phyloP scores from a whole-genome alignment of 2,888 invertebrate species.

The Epinotia bilunana region DNA sequence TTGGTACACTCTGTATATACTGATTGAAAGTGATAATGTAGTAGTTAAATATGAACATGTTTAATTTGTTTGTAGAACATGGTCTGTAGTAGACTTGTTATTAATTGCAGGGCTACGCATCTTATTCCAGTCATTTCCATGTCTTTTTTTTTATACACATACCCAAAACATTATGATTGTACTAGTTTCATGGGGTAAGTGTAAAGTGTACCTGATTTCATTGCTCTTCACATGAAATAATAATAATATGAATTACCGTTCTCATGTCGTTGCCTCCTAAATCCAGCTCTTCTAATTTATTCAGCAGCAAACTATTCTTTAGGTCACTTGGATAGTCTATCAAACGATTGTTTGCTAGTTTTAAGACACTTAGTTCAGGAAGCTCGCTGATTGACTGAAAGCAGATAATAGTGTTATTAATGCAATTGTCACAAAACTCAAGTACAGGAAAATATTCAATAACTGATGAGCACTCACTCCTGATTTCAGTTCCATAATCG shows the following conservation, averaged over 20 bases:
- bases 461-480: constrained; percentile 65
- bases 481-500: constrained; percentile 67
- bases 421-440: background rate
- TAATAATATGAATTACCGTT: constrained; percentile 61
- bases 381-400: constrained; percentile 79
- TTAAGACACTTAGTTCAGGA: constrained; percentile 65
- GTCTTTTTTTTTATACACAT: too few species aligned
- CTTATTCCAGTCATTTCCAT: too few species aligned
- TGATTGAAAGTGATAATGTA: too few species aligned
- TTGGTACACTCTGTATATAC: too few species aligned
- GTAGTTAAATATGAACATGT: too few species aligned
- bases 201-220: background rate
- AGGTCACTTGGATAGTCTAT: constrained; percentile 75
- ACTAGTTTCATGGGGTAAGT: background rate
- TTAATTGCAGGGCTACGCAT: too few species aligned
- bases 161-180: too few species aligned
- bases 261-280: constrained; percentile 79
- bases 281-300: constrained; percentile 73
- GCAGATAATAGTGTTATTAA: constrained; percentile 36
- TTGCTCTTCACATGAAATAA: background rate
- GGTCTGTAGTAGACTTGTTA: too few species aligned
- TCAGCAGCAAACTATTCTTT: constrained; percentile 69
- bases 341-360: constrained; percentile 74
- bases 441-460: background rate
- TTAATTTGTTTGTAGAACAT: too few species aligned